Base-by-base conservation (phyloP, 1,140 invertebrate genomes). In the Atta cephalotes region DNA sequence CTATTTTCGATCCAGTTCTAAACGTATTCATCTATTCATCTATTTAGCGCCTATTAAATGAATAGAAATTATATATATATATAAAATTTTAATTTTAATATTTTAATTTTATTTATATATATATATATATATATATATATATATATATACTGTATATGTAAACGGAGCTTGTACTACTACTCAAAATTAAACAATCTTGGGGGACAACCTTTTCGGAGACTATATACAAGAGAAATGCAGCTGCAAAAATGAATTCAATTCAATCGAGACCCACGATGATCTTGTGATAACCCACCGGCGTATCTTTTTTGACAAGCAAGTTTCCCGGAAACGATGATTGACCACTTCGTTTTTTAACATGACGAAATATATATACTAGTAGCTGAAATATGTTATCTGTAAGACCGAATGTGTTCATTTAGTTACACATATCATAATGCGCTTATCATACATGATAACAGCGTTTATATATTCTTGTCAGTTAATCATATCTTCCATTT, bases 201-300 rank as follows among this genome's bases (percentile, higher is more conserved):
- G 2, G 21, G 21, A 25, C 25, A 25, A 31, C 39, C 39, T 35
- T 7, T 49, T 66, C 25, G 3, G 0, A 10, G 21, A 2, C 66
- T 16, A 28, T 18, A n/a, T 18, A 25, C 21, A 21, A 21, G 1
- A 14, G 5, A 21, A 49, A 78, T 65, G 18, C 53, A 80, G 7
- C n/a, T 28, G 0, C 31, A 49, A 1, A 49, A 65, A 51, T 25
- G 0, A 18, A 49, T 10, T 65, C 18, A 21, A 79, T 18, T 25
- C 62, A 16, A 10, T 78, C 39, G 12, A 79, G 45, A 79, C 86
- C 87, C 87, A 90, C 82, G 89, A 90, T 91, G 88, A 93, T 93
- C 88, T 72, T 35, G 85, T 88, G 90, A 93, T 93, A 92, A 93
- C 92, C 92, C 81, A 93, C 81, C 91, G 87, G 88, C 90, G 88